Base-by-base conservation (phyloP, 2,797 vertebrate genomes). In the Melanogrammus aeglefinus region DNA sequence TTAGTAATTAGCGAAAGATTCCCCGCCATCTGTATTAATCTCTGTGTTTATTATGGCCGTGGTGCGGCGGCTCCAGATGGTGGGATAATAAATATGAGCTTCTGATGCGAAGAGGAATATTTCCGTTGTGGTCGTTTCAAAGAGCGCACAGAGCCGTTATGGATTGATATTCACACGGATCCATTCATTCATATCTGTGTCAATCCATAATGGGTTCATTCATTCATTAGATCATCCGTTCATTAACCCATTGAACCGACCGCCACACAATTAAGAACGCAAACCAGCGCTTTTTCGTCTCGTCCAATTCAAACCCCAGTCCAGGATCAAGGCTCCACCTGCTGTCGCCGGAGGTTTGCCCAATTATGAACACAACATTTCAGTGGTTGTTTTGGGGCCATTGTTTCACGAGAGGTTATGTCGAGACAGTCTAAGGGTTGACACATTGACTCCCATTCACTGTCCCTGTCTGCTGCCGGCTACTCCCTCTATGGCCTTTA, bases 21-120 rank as follows among this genome's bases (percentile, higher is more conserved):
- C 72, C 35, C 71, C 29, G 31, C 71, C 71, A 72, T 72, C 29
- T 72, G 33, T 35, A 35, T 72, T 72, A 7, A 72, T 35, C 71
- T 31, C 14, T 35, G 33, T 72, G 71, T 33, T 35, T 72, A 35
- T 21, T 16, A 21, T 72, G 71, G 71, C 29, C 33, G 2, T n/a
- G 36, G 66, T 74, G 57, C 8, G 18, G 51, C 21, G 21, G 21
- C n/a, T n/a, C 57, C 57, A 66, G 57, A 66, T 66, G 57, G 57
- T 3, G 57, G 6, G 57, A n/a, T 24, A 57, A 66, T 10, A 27
- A 24, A 24, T 24, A 66, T 27, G 57, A 66, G 57, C 6, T 66
- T 66, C 57, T 27, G n/a, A 66, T 66, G 57, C 57, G 10, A 27
- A n/a, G 9, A n/a, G 57, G 10, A 66, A 66, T n/a, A 9, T 66